Conservation (phyloP, 23 tunicate genomes). For the Clavelina lepadiformis region DNA sequence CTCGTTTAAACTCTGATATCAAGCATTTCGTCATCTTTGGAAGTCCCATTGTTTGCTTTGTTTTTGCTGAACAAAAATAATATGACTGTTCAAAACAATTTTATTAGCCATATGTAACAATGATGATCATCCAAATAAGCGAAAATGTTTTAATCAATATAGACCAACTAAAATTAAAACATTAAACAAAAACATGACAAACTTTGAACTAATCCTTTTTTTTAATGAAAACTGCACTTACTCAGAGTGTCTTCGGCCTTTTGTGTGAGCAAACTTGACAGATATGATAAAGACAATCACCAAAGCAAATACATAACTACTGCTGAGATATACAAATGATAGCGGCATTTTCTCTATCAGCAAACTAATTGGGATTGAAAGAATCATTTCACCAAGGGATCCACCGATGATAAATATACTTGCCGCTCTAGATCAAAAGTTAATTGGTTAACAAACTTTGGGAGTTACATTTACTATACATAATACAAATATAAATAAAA, state of each 20-base stretch:
- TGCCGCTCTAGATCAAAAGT: conserved; percentile 12
- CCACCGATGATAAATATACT: conserved; percentile 38
- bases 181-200: too few relatives aligned
- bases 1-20: too few relatives aligned
- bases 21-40: too few relatives aligned
- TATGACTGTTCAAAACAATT: too few relatives aligned
- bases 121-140: too few relatives aligned
- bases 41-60: too few relatives aligned
- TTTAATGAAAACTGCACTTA: not conserved
- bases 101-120: too few relatives aligned
- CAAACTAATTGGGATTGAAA: conserved; percentile 28
- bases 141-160: too few relatives aligned
- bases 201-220: too few relatives aligned
- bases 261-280: conserved; percentile 14
- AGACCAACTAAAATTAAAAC: too few relatives aligned
- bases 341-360: conserved; percentile 17
- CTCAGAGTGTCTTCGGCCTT: conserved; percentile 8
- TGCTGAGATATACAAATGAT: conserved; percentile 5
- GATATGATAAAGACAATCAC: conserved; percentile 9
- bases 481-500: too few relatives aligned
- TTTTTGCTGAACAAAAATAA: too few relatives aligned
- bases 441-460: not conserved
- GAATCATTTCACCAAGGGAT: conserved; percentile 33
- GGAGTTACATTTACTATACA: not conserved
- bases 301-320: conserved; percentile 2